phyloP scores from a whole-genome alignment of 2,888 invertebrate genomes.

The Agrochola circellaris region DNA sequence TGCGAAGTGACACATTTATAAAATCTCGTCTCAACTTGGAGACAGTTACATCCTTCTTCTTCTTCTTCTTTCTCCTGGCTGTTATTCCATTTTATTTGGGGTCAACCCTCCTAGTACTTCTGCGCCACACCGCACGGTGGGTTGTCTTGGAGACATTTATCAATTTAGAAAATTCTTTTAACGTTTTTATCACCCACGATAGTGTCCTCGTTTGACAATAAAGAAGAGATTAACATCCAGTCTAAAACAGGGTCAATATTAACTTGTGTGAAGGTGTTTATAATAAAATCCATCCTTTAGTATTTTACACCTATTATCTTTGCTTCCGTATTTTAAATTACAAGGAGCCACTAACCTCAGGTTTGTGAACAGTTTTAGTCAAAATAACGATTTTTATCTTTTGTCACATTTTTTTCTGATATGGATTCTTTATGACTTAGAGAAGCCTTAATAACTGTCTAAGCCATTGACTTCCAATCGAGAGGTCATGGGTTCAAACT shows the following conservation, averaged over 20 bases:
- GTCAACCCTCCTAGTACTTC: too few relatives aligned
- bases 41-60: too few relatives aligned
- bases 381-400: not conserved
- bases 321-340: constrained; percentile 36
- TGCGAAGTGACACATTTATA: not conserved
- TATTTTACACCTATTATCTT: constrained; percentile 22
- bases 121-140: too few relatives aligned
- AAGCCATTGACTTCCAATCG: constrained; percentile 32
- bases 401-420: not conserved
- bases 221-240: constrained; percentile 45
- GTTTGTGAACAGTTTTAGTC: not conserved
- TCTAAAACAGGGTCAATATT: constrained; percentile 16
- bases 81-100: too few relatives aligned
- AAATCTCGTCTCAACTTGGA: not conserved
- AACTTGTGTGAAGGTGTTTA: constrained; percentile 31
- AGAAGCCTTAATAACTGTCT: not conserved
- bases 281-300: constrained; percentile 50
- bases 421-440: not conserved
- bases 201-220: constrained; percentile 37
- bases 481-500: constrained; percentile 36
- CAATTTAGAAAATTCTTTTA: constrained; percentile 22
- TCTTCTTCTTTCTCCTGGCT: too few relatives aligned
- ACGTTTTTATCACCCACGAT: constrained; percentile 11
- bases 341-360: not conserved
- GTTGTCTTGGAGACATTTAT: constrained; percentile 1